Evolutionary conservation across 2,113 vertebrate species (phyloP), one percentile per base, ranked within the genome.

Genomic region (Lipotes vexillifer): DNA sequence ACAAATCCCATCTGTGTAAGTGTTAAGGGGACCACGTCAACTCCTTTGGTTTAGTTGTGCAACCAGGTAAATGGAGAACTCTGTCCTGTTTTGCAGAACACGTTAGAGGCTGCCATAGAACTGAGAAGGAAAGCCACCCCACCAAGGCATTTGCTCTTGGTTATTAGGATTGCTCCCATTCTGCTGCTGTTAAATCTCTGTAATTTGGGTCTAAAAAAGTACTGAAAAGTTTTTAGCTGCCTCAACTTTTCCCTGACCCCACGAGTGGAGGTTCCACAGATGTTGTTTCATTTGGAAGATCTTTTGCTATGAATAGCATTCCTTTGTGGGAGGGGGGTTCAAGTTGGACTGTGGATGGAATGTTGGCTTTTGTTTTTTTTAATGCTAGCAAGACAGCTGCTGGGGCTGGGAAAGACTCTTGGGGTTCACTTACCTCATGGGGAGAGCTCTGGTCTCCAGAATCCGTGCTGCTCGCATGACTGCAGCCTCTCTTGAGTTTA

Each of bases 251-350:
- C 59, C 86, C 80, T 97, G 97, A 97, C 94, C 93, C 92, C 83
- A 55, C 0, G 5, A 80, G 44, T 92, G 72, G 88, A 90, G 90
- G 84, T 83, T 97, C 49, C 92, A 91, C 97, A 97, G 97, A 97
- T 97, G 96, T 93, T 88, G 25, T 96, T 97, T 97, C 97, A 95
- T 97, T 97, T 83, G 65, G 92, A 97, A 82, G 86, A 93, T 97
- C 41, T 96, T 72, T 93, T 93, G 95, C 97, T 94, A 97, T 97
- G 88, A 97, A 90, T 29, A 97, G 68, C 97, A 97, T 98, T 98
- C 93, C 84, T 96, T 44, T 23, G 57, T 49, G 69, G 89, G 82
- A 44, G 61, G 21, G 81, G 82, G 88, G 82, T 83, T 94, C 61
- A 27, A 95, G 25, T 89, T 90, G 61, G 55, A 77, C 93, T 80